phyloP scores from a whole-genome alignment of 2,797 vertebrate genomes.

The Buphagus erythrorhynchus region DNA sequence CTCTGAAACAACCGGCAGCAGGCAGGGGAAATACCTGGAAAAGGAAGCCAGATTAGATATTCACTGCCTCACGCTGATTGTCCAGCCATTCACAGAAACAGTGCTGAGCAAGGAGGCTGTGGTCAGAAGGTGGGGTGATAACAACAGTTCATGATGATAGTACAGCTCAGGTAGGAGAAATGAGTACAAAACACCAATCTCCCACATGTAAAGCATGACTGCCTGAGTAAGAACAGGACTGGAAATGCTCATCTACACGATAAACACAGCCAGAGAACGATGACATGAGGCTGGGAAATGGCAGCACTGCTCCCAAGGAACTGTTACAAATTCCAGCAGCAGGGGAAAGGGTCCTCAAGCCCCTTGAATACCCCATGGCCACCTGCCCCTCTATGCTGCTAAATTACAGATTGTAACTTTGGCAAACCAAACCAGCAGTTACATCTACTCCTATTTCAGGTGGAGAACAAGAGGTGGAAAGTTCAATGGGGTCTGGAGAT shows the following conservation, averaged over 20 bases:
- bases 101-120: not conserved
- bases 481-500: not conserved
- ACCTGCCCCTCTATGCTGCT: not conserved
- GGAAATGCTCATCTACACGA: not conserved
- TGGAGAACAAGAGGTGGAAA: not conserved
- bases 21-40: slow-evolving; percentile 69
- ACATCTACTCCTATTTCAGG: fast-evolving
- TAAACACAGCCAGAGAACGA: not conserved
- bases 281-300: fast-evolving
- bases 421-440: not conserved
- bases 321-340: not conserved
- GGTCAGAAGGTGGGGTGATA: not conserved
- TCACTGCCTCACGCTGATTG: not conserved
- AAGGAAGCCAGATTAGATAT: slow-evolving; percentile 50
- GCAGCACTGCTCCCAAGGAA: not conserved
- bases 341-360: not conserved
- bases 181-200: not conserved
- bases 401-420: not conserved
- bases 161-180: not conserved
- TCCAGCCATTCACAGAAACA: not conserved
- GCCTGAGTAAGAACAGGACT: not conserved
- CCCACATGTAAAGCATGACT: not conserved
- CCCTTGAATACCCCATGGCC: not conserved
- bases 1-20: slow-evolving; percentile 48
- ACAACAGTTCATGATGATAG: not conserved